Percentiles rank a stretch among this genome's conserved stretches.
Evolutionary conservation across 1,140 invertebrate genomes (phyloP).

Genomic region (Cephus cinctus): DNA sequence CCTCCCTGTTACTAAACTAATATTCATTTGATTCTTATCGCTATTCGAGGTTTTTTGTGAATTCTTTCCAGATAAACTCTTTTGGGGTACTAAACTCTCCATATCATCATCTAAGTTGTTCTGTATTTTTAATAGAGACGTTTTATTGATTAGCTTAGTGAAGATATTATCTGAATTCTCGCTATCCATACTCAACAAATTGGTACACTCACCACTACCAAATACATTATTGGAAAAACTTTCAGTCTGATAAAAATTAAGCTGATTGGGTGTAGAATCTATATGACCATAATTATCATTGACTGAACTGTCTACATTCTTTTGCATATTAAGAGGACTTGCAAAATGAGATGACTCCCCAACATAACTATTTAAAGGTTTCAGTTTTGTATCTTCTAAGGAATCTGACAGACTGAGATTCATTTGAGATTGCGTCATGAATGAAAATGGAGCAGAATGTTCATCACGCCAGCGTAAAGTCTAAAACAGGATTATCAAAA

Average conservation of each 20-base stretch:
- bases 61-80: constrained; percentile 14
- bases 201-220: constrained; percentile 34
- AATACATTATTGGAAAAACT: constrained; percentile 40
- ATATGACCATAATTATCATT: constrained; percentile 34
- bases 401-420: constrained; percentile 61
- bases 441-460: constrained; percentile 76
- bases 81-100: constrained; percentile 38
- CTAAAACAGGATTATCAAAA: constrained; percentile 29
- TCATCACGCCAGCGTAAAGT: constrained; percentile 67
- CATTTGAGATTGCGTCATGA: constrained; percentile 76
- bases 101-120: constrained; percentile 41
- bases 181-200: constrained; percentile 23
- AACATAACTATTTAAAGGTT: constrained; percentile 28
- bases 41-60: constrained; percentile 24
- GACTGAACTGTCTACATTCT: constrained; percentile 29
- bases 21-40: constrained; percentile 38
- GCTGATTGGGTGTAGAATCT: constrained; percentile 31
- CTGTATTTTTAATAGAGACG: constrained; percentile 45
- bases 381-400: constrained; percentile 23
- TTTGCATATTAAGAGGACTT: constrained; percentile 37
- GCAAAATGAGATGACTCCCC: constrained; percentile 35
- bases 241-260: constrained; percentile 42
- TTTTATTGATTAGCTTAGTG: constrained; percentile 47
- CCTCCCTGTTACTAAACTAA: constrained; percentile 28
- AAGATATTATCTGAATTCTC: constrained; percentile 42